Percentiles rank a stretch among this genome's conserved stretches.
Evolutionary conservation across 2,113 vertebrate genomes (phyloP).

Genomic region (Pristiophorus japonicus): DNA sequence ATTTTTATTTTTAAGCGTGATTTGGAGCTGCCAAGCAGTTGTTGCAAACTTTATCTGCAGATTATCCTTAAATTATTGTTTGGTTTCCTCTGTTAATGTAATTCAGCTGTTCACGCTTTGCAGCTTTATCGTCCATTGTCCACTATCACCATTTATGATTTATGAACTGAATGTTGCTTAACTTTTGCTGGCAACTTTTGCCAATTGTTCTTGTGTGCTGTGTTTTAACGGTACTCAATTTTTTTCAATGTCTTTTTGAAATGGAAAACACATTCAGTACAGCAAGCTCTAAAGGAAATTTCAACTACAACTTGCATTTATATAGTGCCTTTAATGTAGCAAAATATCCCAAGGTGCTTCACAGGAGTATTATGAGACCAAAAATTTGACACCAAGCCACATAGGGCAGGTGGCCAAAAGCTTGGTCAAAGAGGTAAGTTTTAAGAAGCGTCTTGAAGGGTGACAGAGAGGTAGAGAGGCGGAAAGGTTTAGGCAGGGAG

Average conservation of each 20-base stretch:
- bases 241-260: not conserved
- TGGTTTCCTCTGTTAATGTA: not conserved
- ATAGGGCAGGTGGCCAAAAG: too few species aligned
- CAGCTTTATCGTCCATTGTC: not conserved
- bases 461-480: too few species aligned
- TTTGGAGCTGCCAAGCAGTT: not conserved
- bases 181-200: not conserved
- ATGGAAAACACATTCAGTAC: conserved; percentile 28
- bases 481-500: too few species aligned
- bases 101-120: not conserved
- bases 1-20: not conserved
- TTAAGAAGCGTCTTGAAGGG: too few species aligned
- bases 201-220: not conserved
- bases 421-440: too few species aligned
- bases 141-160: not conserved
- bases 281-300: conserved; percentile 4
- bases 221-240: not conserved
- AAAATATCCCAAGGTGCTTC: too few species aligned
- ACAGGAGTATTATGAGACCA: too few species aligned
- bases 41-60: not conserved
- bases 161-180: not conserved
- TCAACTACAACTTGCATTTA: too few species aligned
- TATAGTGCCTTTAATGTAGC: too few species aligned
- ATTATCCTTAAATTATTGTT: not conserved
- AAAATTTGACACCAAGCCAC: too few species aligned